A percentile compares a stretch with the other conserved stretches of the same genome.
Conservation (phyloP, 2,888 invertebrate species). For the Bellardia bayeri region DNA sequence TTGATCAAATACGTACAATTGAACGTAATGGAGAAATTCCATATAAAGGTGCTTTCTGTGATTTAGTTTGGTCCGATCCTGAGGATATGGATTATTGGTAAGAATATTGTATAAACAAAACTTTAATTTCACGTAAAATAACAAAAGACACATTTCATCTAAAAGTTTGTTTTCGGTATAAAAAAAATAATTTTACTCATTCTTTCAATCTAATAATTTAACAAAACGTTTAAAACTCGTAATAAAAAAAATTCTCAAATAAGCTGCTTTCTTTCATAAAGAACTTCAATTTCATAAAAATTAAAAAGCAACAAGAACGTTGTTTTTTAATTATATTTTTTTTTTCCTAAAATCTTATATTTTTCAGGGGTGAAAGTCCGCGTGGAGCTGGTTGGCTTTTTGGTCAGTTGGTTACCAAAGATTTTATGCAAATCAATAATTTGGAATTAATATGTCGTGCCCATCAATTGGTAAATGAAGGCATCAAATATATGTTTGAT, state of each 20-base stretch:
- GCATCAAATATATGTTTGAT: slow-evolving; percentile 99
- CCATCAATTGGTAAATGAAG: slow-evolving; percentile 99
- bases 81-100: slow-evolving; percentile 97
- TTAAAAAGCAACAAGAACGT: no score
- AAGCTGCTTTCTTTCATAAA: no score
- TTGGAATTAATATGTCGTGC: slow-evolving; percentile 98
- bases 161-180: no score
- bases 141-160: no score
- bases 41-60: slow-evolving; percentile 99
- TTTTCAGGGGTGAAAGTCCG: slow-evolving; percentile 91
- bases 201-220: no score
- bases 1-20: slow-evolving; percentile 98
- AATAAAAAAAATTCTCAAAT: no score
- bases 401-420: slow-evolving; percentile 96
- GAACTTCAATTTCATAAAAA: no score
- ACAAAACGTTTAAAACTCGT: no score
- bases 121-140: no score
- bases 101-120: slow-evolving; percentile 69
- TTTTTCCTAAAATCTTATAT: neutral
- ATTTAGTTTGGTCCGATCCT: slow-evolving; percentile 99
- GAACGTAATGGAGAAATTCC: slow-evolving; percentile 99
- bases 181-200: no score
- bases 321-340: no score
- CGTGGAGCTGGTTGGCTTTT: slow-evolving; percentile 99
- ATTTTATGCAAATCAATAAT: slow-evolving; percentile 97